A percentile compares a stretch with the other conserved stretches of the same genome.
Conservation (phyloP, 2,797 vertebrate genomes). For the Characodon lateralis region DNA sequence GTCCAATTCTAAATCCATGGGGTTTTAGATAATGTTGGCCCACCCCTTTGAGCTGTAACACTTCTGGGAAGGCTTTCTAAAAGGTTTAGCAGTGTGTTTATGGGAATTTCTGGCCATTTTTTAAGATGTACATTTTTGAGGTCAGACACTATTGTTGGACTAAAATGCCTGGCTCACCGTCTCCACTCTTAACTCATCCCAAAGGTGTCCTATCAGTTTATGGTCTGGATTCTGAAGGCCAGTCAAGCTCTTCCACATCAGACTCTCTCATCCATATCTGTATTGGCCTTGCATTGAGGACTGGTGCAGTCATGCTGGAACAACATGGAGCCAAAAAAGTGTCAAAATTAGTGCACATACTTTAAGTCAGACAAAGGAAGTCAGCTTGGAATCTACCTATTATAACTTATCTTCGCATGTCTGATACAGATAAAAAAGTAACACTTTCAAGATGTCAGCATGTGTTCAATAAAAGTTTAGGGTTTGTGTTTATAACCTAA, state of each 20-base stretch:
- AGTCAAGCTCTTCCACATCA: background rate
- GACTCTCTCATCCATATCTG: too few relatives aligned
- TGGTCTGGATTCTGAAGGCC: background rate
- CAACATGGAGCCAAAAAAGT: too few relatives aligned
- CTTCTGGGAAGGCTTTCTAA: background rate
- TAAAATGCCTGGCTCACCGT: background rate
- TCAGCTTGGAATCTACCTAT: too few relatives aligned
- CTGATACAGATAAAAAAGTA: too few relatives aligned
- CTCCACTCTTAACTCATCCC: background rate
- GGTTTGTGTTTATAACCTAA: too few relatives aligned
- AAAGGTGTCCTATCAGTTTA: background rate
- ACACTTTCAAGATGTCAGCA: too few relatives aligned
- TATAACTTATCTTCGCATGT: too few relatives aligned
- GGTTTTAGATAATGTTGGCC: background rate
- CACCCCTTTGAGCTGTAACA: background rate
- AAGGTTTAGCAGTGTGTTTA: background rate
- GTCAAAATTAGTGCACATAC: too few relatives aligned
- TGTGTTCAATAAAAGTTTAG: too few relatives aligned
- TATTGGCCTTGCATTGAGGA: too few relatives aligned
- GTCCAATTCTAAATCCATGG: background rate
- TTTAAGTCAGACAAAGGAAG: too few relatives aligned
- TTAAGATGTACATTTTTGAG: background rate
- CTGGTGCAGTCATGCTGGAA: too few relatives aligned
- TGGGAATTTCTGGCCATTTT: background rate
- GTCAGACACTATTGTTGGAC: background rate